Base-by-base conservation (phyloP, 2,797 vertebrate genomes). In the Gouania willdenowi region DNA sequence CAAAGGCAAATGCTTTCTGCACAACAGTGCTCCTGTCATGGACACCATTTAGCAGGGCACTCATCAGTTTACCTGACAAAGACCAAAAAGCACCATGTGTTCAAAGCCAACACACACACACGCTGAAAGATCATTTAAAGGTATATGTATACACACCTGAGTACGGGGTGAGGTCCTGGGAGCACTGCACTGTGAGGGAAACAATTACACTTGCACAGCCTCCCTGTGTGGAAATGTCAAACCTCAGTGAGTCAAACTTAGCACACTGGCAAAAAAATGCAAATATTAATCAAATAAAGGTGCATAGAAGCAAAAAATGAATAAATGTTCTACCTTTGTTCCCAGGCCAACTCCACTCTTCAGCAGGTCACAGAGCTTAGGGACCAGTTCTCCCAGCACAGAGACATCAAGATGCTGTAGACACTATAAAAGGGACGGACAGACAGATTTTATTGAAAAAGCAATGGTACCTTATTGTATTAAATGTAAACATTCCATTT, bases 31-130 rank as follows among this genome's bases (percentile, higher is more conserved):
- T 99, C 34, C 94, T 89, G 78, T 99, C 97, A 25, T 91, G 91
- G 59, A 99, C 84, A 12, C 94, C 92, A 34, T 75, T 93, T 62
- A 98, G 85, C 55, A 98, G 88, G 55, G 94, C 91, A 9, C 88
- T 96, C 96, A 98, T 95, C 46, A 99, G 91, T 89, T 96, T 99
- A 77, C 93, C 97, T 99, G n/a, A n/a, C n/a, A n/a, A n/a, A n/a
- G n/a, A n/a, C n/a, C n/a, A n/a, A n/a, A n/a, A n/a, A n/a, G n/a
- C n/a, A n/a, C n/a, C n/a, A n/a, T n/a, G n/a, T n/a, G n/a, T n/a
- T n/a, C n/a, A n/a, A n/a, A n/a, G n/a, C n/a, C n/a, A n/a, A n/a
- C n/a, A n/a, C n/a, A n/a, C n/a, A n/a, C n/a, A n/a, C n/a, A n/a
- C n/a, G n/a, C n/a, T n/a, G n/a, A n/a, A n/a, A n/a, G n/a, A n/a